Base-by-base conservation (phyloP, 2,888 invertebrate genomes). In the Alsophila aescularia region DNA sequence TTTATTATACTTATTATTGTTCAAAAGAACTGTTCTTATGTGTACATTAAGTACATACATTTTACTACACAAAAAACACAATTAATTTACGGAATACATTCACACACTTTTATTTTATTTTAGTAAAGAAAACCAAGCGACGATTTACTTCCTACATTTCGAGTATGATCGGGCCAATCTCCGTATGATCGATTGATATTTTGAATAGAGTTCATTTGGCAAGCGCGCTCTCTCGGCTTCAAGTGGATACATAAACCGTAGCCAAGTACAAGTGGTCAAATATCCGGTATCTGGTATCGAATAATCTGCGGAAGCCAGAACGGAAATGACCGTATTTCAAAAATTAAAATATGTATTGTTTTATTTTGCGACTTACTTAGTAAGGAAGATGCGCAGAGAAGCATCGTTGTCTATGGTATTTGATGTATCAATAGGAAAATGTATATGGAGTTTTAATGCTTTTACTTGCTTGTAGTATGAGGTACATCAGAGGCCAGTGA, bases 191-290 rank as follows among this genome's bases (percentile, higher is more conserved):
- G 52, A 56, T 60, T 60, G 35, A 43, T 52, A 44, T 58, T 48
- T 69, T 67, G 66, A 62, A 66, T 53, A 60, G 71, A 66, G 74
- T 69, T 75, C 65, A 72, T 74, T 76, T 75, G 77, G 76, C 75
- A 72, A 71, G 69, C 66, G 56, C 63, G 70, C 29, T 27, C 16
- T 47, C 70, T 69, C 69, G 64, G 66, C 66, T 69, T 66, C 64
- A 60, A 71, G 72, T 68, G 66, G 67, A 40, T 70, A 69, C 34
- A 49, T 69, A 69, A 70, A 66, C 57, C 64, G 64, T 55, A 67
- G 72, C 73, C 74, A 70, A 78, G 69, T 67, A 67, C 69, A 57
- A 72, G 71, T 69, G 65, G 62, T 67, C 66, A 67, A 65, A 67
- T 67, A 69, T 73, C 69, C 66, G 65, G 39, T 13, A 21, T 39